phyloP scores from a whole-genome alignment of 2,113 vertebrate genomes.

The Strix aluco region DNA sequence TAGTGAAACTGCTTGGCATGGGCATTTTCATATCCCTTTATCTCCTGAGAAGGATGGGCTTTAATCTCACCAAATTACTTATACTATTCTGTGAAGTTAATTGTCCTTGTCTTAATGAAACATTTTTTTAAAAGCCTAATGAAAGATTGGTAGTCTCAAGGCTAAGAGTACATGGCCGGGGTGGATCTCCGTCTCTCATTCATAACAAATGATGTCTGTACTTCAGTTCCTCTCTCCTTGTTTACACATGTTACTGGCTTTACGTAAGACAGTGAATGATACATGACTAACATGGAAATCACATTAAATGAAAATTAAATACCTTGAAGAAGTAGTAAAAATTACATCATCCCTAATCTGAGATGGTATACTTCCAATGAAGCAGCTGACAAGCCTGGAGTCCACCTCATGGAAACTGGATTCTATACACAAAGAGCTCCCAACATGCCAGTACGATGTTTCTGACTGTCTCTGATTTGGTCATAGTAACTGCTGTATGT shows the following conservation, averaged over 20 bases:
- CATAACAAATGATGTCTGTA: not conserved
- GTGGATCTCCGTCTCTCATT: not conserved
- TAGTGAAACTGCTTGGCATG: not conserved
- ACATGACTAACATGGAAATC: constrained; percentile 17
- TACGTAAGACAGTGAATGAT: not conserved
- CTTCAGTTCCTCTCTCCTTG: constrained; percentile 12
- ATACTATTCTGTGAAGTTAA: not conserved
- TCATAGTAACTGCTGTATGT: not conserved
- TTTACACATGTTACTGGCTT: constrained; percentile 34
- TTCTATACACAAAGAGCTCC: not conserved
- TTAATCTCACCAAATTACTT: not conserved
- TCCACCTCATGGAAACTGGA: not conserved
- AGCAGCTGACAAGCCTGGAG: not conserved
- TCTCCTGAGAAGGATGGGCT: not conserved
- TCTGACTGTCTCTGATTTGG: not conserved
- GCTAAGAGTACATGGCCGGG: not conserved
- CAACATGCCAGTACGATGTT: not conserved
- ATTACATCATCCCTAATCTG: constrained; percentile 9
- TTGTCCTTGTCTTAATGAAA: not conserved
- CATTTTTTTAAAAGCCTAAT: not conserved
- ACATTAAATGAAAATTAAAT: not conserved
- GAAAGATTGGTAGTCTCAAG: not conserved
- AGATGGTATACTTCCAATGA: not conserved
- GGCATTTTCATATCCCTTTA: not conserved
- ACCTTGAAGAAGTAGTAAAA: constrained; percentile 3